Base-by-base conservation (phyloP, 1,140 invertebrate genomes). In the Plodia interpunctella region DNA sequence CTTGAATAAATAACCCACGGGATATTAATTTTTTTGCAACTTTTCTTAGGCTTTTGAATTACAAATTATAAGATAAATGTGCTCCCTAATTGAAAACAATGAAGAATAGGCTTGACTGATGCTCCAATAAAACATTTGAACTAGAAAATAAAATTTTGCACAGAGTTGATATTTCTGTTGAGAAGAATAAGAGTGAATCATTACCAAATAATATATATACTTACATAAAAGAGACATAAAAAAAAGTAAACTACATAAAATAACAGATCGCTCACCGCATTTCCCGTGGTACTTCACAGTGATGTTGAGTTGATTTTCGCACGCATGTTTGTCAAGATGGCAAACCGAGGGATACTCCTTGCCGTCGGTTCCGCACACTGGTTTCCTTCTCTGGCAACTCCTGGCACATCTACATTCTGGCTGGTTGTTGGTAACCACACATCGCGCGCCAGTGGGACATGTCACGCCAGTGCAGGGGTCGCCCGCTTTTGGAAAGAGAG, bases 281-380 rank as follows among this genome's bases (percentile, higher is more conserved):
- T 95, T 96, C 49, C 97, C 97, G 60, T 93, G 92, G 86, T 95
- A 97, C 80, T 95, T 96, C 69, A 97, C 92, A 5, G 93, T 94
- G 65, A 98, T 94, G 74, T 96, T 95, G 58, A 91, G 90, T 66
- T 94, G 92, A 35, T 92, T 90, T 20, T 92, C 90, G 83, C 97
- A 98, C 0, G 96, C 94, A 11, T 92, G 91, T 67, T 92, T 92
- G 66, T 94, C 93, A 55, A 98, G 90, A 74, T 97, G 95, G 88
- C 97, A 98, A 51, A 93, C 89, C 67, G 94, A 95, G 10, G 92
- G 91, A 80, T 97, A 95, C 83, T 95, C 94, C 63, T 91, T 83
- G 18, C 92, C 94, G 73, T 95, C 93, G 44, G 91, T 92, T 35
- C 94, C 95, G 76, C 95, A 97, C 28, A 96, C 94, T 1, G 94